phyloP scores from a whole-genome alignment of 2,797 vertebrate genomes.

The Tokudaia muenninki region DNA sequence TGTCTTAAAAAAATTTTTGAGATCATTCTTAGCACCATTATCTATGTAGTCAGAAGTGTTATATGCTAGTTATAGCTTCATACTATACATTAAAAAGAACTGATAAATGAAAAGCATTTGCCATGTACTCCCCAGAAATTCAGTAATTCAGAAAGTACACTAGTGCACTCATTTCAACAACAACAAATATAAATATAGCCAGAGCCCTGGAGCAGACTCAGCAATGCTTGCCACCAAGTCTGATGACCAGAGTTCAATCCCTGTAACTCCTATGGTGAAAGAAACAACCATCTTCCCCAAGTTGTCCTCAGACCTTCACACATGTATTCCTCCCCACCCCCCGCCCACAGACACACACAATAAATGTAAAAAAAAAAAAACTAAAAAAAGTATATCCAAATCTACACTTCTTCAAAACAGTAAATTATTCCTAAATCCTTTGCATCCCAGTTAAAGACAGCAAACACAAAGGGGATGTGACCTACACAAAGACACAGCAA shows the following conservation, averaged over 20 bases:
- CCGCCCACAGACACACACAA: background rate
- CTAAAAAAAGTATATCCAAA: background rate
- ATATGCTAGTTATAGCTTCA: background rate
- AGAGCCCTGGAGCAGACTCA: background rate
- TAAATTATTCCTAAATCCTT: slow-evolving; percentile 48
- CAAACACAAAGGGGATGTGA: background rate
- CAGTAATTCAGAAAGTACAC: background rate
- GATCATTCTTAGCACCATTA: background rate
- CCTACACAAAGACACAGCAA: background rate
- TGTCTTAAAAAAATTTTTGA: background rate
- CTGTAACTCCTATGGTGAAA: background rate
- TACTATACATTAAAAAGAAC: slow-evolving; percentile 34
- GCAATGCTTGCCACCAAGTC: background rate
- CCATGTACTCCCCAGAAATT: background rate
- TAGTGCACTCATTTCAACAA: background rate
- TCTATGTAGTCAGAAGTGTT: slow-evolving; percentile 12
- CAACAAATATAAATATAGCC: background rate
- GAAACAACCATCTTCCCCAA: background rate
- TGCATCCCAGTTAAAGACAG: slow-evolving; percentile 16
- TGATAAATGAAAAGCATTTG: background rate
- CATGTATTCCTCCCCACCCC: background rate
- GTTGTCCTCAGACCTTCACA: background rate
- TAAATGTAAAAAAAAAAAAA: background rate
- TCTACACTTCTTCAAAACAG: slow-evolving; percentile 15
- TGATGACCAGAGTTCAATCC: background rate